Evolutionary conservation across 2,797 vertebrate species (phyloP).

Genomic region (Phoebastria nigripes): DNA sequence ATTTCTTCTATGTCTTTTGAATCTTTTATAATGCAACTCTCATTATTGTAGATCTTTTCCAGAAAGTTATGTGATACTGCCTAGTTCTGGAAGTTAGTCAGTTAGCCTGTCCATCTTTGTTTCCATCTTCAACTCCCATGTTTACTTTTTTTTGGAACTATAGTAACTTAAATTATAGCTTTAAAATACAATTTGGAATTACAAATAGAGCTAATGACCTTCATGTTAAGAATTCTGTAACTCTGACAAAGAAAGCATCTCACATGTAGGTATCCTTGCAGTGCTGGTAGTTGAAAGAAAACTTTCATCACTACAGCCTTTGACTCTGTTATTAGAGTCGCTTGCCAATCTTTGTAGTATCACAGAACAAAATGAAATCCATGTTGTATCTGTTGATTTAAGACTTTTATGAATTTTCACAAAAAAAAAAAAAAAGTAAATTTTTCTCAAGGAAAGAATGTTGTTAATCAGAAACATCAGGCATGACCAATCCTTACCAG

Average conservation of each 20-base stretch:
- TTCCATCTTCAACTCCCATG: background rate
- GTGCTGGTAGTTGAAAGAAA: background rate
- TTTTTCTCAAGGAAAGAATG: conserved; percentile 34
- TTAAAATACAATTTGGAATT: background rate
- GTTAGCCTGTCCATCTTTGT: background rate
- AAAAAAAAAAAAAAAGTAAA: background rate
- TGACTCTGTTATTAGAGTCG: background rate
- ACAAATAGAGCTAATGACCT: background rate
- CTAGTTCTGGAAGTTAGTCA: background rate
- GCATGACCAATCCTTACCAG: conserved; percentile 27
- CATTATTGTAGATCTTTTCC: background rate
- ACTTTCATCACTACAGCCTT: background rate
- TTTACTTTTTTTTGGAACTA: background rate
- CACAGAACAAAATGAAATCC: conserved; percentile 13
- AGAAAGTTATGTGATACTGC: background rate
- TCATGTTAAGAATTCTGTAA: background rate
- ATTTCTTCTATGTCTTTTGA: background rate
- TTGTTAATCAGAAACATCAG: conserved; percentile 51
- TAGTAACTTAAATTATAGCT: background rate
- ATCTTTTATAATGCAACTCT: background rate
- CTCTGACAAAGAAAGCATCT: background rate
- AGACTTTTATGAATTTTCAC: background rate
- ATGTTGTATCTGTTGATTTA: background rate
- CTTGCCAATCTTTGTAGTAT: background rate
- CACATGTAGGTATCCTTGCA: background rate